phyloP scores from a whole-genome alignment of 1,140 invertebrate species.

The Saccostrea echinata region DNA sequence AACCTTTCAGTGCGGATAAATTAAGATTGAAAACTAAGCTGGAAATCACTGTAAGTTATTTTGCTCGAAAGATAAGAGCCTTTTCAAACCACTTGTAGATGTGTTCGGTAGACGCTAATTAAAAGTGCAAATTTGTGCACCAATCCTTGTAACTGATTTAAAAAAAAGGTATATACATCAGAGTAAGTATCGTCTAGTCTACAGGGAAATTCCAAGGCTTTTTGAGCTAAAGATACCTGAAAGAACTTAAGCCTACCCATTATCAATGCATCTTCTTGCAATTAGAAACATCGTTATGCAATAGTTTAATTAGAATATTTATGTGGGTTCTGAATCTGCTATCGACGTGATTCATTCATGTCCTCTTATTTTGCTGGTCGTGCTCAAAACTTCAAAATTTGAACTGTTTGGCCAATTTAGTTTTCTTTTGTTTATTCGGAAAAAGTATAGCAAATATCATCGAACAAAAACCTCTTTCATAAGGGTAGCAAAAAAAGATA shows the following conservation, averaged over 20 bases:
- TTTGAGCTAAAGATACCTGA: constrained; percentile 1
- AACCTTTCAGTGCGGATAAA: too few species aligned
- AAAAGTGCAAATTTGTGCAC: constrained; percentile 15
- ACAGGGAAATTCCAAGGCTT: not conserved
- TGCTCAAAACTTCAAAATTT: constrained; percentile 16
- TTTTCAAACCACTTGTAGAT: not conserved
- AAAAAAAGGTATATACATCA: not conserved
- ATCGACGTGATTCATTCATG: not conserved
- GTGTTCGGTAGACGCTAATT: not conserved
- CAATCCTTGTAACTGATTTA: not conserved
- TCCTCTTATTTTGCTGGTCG: not conserved
- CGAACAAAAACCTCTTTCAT: constrained; percentile 12
- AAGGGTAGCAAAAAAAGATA: constrained; percentile 11
- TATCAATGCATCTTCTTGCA: not conserved
- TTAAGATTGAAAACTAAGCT: not conserved
- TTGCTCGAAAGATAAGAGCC: not conserved
- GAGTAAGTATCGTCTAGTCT: not conserved
- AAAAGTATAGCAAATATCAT: constrained; percentile 26
- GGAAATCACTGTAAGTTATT: not conserved
- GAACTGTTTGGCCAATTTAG: constrained; percentile 21
- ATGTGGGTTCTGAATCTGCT: not conserved
- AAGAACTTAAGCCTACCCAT: not conserved
- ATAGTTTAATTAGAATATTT: constrained; percentile 5
- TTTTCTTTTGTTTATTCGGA: constrained; percentile 10
- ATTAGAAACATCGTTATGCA: constrained; percentile 24